phyloP scores from a whole-genome alignment of 2,888 invertebrate genomes.

The Drosophila gaucha region DNA sequence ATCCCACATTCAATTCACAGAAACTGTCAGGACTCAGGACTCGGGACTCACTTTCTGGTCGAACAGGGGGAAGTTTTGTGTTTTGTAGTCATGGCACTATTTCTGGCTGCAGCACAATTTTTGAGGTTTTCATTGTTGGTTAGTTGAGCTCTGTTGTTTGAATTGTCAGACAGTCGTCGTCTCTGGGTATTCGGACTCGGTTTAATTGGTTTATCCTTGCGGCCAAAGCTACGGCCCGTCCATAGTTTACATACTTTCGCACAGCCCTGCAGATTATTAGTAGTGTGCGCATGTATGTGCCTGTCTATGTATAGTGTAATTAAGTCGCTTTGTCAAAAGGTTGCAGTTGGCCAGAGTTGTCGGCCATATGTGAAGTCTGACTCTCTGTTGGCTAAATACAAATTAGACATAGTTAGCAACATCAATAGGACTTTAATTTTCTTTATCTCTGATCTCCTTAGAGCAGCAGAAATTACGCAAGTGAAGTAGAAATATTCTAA shows the following conservation, averaged over 20 bases:
- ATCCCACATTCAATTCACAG: slow-evolving; percentile 25
- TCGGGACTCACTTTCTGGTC: slow-evolving; percentile 6
- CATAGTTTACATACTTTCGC: slow-evolving; percentile 36
- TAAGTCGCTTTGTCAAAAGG: slow-evolving; percentile 63
- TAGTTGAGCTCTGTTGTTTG: slow-evolving; percentile 74
- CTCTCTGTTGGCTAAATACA: slow-evolving; percentile 19
- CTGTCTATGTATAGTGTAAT: slow-evolving; percentile 51
- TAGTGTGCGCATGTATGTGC: background rate
- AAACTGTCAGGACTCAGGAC: slow-evolving; percentile 27
- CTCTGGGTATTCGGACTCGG: slow-evolving; percentile 51
- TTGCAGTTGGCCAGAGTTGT: background rate
- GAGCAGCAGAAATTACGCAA: slow-evolving; percentile 2
- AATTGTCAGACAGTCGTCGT: slow-evolving; percentile 64
- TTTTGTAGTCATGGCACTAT: slow-evolving; percentile 74
- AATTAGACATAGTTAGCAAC: slow-evolving; percentile 45
- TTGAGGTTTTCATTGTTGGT: slow-evolving; percentile 77
- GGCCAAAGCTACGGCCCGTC: slow-evolving; percentile 26
- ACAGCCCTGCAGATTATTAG: slow-evolving; percentile 43
- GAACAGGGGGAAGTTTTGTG: slow-evolving; percentile 23
- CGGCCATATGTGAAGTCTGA: slow-evolving; percentile 1
- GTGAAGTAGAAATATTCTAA: no score
- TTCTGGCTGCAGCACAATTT: slow-evolving; percentile 61
- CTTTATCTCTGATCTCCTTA: slow-evolving; percentile 21
- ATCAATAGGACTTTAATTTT: slow-evolving; percentile 42
- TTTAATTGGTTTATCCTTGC: slow-evolving; percentile 76